Percentiles rank a stretch among this genome's conserved stretches.
phyloP scores from a whole-genome alignment of 1,140 invertebrate genomes.

The Littorina saxatilis region DNA sequence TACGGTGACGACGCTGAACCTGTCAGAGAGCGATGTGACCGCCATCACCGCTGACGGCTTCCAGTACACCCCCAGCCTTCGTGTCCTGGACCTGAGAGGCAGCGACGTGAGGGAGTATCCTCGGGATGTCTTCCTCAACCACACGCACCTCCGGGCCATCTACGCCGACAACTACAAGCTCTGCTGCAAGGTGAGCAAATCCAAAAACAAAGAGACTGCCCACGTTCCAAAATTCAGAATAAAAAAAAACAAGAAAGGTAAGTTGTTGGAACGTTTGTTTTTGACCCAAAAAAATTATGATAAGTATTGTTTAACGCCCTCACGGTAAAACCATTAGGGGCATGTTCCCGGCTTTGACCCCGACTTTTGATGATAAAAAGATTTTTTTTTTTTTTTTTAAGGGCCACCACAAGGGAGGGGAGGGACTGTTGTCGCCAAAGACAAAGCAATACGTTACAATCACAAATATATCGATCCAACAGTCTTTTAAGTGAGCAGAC shows the following conservation, averaged over 20 bases:
- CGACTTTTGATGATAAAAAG: too few species aligned
- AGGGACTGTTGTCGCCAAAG: too few species aligned
- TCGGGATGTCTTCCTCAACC: conserved; percentile 27
- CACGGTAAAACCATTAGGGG: too few species aligned
- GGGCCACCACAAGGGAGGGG: too few species aligned
- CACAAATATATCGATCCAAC: too few species aligned
- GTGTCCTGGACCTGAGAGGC: conserved; percentile 18
- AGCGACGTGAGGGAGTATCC: conserved; percentile 36
- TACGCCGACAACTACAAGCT: conserved; percentile 45
- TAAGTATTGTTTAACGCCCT: conserved; percentile 36
- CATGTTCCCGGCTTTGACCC: conserved; percentile 51
- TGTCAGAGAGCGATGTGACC: background rate
- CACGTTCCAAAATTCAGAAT: too few species aligned
- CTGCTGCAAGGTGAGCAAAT: conserved; percentile 54
- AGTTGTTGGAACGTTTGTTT: too few species aligned
- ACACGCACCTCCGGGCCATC: conserved; percentile 22
- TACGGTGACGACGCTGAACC: conserved; percentile 2
- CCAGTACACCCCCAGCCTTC: background rate
- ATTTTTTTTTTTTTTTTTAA: too few species aligned
- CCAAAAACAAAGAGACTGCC: too few species aligned
- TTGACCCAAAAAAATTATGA: background rate
- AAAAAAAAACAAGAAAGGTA: too few species aligned
- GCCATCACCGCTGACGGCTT: conserved; percentile 26
- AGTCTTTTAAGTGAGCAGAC: too few species aligned
- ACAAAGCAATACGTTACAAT: too few species aligned